These are phyloP conservation scores for Anthophora plumipes DNA, from an alignment of 2,888 invertebrate genomes.

Conservation along the genomic window DNA sequence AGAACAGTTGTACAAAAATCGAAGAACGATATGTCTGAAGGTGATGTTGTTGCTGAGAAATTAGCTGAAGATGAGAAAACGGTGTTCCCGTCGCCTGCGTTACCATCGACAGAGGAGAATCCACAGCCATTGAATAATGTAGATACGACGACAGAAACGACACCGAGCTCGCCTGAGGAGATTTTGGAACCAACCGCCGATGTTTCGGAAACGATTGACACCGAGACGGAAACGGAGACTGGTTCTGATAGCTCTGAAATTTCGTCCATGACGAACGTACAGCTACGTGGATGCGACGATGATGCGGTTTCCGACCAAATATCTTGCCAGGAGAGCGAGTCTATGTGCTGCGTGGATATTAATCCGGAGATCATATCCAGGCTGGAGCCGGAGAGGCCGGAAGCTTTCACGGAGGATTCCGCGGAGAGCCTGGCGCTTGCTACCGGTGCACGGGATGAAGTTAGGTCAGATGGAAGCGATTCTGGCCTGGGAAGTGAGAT, in stretches of 20 bases:
- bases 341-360: conserved; percentile 72
- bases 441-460: conserved; percentile 80
- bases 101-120: neutral
- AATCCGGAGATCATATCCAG: conserved; percentile 75
- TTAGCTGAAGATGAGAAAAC: conserved; percentile 56
- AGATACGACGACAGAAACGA: conserved; percentile 47
- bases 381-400: conserved; percentile 79
- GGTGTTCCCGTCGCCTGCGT: conserved; percentile 21
- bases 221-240: conserved; percentile 78
- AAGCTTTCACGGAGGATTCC: conserved; percentile 82
- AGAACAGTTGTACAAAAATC: neutral
- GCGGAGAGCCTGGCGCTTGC: conserved; percentile 81
- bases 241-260: conserved; percentile 80
- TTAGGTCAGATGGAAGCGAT: conserved; percentile 92
- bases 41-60: conserved; percentile 45
- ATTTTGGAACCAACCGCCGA: conserved; percentile 37
- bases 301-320: conserved; percentile 66
- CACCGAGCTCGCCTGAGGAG: conserved; percentile 57
- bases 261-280: conserved; percentile 61
- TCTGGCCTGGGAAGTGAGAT: conserved; percentile 93
- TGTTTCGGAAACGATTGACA: conserved; percentile 69
- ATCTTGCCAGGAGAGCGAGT: conserved; percentile 72
- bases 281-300: conserved; percentile 65
- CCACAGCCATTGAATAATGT: conserved; percentile 19
- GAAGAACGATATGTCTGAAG: conserved; percentile 34